phyloP scores from a whole-genome alignment of 2,113 vertebrate genomes.

The Odocoileus hemionus region DNA sequence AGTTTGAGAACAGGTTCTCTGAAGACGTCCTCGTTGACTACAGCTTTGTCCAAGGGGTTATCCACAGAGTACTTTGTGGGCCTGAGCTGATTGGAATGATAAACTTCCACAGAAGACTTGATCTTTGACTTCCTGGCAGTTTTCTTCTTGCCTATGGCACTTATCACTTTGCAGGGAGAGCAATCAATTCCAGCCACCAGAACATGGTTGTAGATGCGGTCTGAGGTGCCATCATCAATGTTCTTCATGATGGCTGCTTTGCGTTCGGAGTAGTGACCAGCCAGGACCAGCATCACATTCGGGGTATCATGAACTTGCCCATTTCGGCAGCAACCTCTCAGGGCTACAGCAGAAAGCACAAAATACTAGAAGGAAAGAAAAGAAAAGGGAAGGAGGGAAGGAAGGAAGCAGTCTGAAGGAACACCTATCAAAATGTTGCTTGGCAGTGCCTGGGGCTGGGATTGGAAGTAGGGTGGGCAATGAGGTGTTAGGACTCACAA shows the following conservation, averaged over 20 bases:
- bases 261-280: neutral
- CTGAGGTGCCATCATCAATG: slow-evolving; percentile 94
- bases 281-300: neutral
- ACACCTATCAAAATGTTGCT: neutral
- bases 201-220: slow-evolving; percentile 96
- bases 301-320: neutral
- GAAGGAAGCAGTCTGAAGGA: neutral
- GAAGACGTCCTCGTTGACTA: neutral
- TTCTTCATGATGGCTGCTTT: slow-evolving; percentile 80
- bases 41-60: neutral
- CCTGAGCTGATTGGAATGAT: slow-evolving; percentile 99
- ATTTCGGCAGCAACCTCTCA: neutral
- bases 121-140: slow-evolving; percentile 97
- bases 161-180: slow-evolving; percentile 96
- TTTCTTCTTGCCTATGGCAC: slow-evolving; percentile 97
- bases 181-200: slow-evolving; percentile 97
- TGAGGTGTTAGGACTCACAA: neutral
- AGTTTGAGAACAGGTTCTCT: neutral
- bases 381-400: neutral
- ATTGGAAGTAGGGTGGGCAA: neutral
- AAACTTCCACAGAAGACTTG: slow-evolving; percentile 97
- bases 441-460: neutral
- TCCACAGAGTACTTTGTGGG: slow-evolving; percentile 88
- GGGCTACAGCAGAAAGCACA: neutral
- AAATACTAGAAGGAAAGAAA: neutral